Evolutionary conservation across 2,888 invertebrate species (phyloP).

Genomic region (Augochlorella aurata): DNA sequence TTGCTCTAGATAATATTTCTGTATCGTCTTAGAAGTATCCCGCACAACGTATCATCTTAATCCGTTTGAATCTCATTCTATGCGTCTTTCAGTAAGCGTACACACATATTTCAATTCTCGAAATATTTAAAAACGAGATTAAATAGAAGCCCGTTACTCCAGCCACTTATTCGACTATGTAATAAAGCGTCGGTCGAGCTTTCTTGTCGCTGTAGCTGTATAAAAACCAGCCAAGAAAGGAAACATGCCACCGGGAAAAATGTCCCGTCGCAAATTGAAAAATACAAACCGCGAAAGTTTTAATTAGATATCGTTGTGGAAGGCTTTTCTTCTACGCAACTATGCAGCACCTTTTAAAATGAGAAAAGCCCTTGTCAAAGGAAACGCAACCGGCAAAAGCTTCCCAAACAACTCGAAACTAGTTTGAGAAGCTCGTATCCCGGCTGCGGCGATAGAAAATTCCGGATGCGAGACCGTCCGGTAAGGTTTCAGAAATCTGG

Average conservation of each 20-base stretch:
- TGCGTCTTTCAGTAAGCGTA: too few species aligned
- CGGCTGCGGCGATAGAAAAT: neutral
- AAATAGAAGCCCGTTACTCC: too few species aligned
- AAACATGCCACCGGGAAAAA: neutral
- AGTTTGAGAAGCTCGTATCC: neutral
- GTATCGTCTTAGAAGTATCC: too few species aligned
- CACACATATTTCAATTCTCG: too few species aligned
- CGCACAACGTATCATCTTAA: too few species aligned
- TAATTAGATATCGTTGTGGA: neutral
- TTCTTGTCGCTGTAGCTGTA: neutral
- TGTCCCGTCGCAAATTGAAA: neutral
- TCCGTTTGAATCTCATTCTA: too few species aligned
- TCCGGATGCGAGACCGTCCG: neutral
- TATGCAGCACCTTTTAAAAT: neutral
- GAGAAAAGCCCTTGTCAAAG: conserved; percentile 5
- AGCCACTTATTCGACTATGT: neutral
- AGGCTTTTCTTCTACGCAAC: neutral
- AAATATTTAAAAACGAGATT: too few species aligned
- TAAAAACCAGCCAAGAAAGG: neutral
- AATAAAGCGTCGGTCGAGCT: neutral
- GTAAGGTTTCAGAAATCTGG: conserved; percentile 1
- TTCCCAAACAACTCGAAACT: conserved; percentile 1
- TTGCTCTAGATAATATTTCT: too few species aligned
- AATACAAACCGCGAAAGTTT: neutral
- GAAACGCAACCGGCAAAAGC: neutral